Conservation (phyloP, 2,113 vertebrate genomes). For the Xiphorhynchus elegans region DNA sequence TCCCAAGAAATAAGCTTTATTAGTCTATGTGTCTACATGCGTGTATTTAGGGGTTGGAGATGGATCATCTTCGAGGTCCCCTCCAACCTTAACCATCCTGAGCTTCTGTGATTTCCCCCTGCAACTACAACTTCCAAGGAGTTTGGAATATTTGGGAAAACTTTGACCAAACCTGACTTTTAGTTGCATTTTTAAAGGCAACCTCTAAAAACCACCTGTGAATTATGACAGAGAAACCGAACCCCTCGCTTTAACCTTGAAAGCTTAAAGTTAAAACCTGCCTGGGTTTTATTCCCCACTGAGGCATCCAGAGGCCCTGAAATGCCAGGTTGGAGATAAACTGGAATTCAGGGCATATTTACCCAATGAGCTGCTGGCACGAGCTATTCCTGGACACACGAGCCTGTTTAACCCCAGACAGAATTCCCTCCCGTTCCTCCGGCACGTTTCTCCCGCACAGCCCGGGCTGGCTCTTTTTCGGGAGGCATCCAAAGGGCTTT, state of each 20-base stretch:
- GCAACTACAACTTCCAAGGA: background rate
- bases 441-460: background rate
- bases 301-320: too few relatives aligned
- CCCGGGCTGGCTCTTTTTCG: background rate
- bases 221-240: background rate
- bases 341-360: background rate
- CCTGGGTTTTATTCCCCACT: background rate
- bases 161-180: background rate
- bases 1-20: background rate
- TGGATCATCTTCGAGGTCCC: background rate
- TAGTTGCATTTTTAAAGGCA: too few relatives aligned
- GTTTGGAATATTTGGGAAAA: background rate
- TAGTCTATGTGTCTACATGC: accelerated
- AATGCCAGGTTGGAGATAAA: background rate
- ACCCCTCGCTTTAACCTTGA: accelerated
- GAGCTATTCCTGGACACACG: background rate
- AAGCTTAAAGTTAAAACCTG: background rate
- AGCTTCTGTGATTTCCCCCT: background rate
- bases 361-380: accelerated
- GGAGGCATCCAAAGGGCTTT: background rate
- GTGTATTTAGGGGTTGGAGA: background rate
- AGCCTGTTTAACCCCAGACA: background rate
- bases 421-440: background rate
- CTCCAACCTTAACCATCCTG: accelerated
- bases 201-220: background rate